Evolutionary conservation across 2,113 vertebrate genomes (phyloP).

Genomic region (Suncus etruscus): DNA sequence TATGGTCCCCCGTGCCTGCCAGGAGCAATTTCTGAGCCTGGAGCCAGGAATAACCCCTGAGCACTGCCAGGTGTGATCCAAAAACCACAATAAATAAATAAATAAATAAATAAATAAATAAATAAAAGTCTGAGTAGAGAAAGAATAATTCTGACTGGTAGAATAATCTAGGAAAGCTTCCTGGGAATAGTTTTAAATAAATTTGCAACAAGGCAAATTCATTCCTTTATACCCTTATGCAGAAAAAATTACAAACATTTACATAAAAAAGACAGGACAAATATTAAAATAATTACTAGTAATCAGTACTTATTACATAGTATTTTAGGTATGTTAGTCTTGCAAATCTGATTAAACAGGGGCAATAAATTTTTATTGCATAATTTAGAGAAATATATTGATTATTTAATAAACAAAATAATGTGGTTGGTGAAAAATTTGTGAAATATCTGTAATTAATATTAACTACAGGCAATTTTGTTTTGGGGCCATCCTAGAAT

Average conservation of each 20-base stretch:
- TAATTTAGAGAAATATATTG: slow-evolving; percentile 35
- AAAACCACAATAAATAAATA: too few species aligned
- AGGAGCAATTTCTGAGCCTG: too few species aligned
- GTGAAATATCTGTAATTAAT: slow-evolving; percentile 7
- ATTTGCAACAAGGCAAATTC: slow-evolving; percentile 52
- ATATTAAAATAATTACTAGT: slow-evolving; percentile 49
- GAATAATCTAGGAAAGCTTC: slow-evolving; percentile 66
- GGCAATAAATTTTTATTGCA: slow-evolving; percentile 17
- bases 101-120: too few species aligned
- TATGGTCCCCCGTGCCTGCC: too few species aligned
- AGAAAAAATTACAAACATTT: slow-evolving; percentile 32
- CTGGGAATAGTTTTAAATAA: slow-evolving; percentile 63
- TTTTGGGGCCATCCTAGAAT: too few species aligned
- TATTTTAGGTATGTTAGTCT: slow-evolving; percentile 47
- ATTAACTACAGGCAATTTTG: slow-evolving; percentile 16
- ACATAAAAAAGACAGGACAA: slow-evolving; percentile 47
- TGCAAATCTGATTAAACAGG: slow-evolving; percentile 45
- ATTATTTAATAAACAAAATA: slow-evolving; percentile 52
- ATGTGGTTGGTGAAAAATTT: slow-evolving; percentile 22
- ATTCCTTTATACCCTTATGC: slow-evolving; percentile 15
- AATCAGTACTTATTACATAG: slow-evolving; percentile 35
- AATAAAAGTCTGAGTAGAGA: too few species aligned
- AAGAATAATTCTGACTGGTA: slow-evolving; percentile 34
- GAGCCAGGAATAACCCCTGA: too few species aligned
- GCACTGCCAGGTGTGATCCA: too few species aligned